These are phyloP conservation scores for Tenthredo amoena DNA, from an alignment of 2,888 invertebrate species.

Conservation along the genomic window DNA sequence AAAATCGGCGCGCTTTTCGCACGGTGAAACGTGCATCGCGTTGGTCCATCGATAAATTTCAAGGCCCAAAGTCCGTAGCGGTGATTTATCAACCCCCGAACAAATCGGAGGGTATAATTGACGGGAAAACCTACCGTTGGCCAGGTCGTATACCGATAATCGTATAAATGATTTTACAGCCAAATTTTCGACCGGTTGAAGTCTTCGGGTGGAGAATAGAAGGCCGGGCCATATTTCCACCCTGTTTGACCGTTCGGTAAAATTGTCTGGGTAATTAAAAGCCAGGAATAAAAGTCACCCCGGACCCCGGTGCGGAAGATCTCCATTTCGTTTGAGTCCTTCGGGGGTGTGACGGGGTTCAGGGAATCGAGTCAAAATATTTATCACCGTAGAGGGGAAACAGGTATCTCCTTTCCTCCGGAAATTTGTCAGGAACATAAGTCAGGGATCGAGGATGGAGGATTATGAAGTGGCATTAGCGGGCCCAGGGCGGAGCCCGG, in stretches of 20 bases:
- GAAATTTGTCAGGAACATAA: neutral
- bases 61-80: neutral
- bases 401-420: neutral
- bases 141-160: slow-evolving; percentile 54
- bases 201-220: neutral
- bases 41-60: neutral
- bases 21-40: no score
- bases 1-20: neutral
- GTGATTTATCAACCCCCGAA: neutral
- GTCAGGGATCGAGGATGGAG: neutral
- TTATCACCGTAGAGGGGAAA: neutral
- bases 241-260: neutral
- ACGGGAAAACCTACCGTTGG: neutral
- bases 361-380: slow-evolving; percentile 38
- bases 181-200: neutral
- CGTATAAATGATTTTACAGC: slow-evolving; percentile 59
- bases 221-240: neutral
- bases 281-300: no score
- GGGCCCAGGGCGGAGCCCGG: neutral
- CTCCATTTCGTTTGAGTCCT: neutral
- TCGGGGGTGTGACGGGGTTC: neutral
- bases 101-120: neutral
- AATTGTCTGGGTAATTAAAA: no score
- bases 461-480: neutral
- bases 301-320: neutral